Percentiles rank a stretch among this genome's conserved stretches.
These are phyloP conservation scores for Carabus problematicus DNA, from an alignment of 2,888 invertebrate species.

Conservation along the genomic window DNA sequence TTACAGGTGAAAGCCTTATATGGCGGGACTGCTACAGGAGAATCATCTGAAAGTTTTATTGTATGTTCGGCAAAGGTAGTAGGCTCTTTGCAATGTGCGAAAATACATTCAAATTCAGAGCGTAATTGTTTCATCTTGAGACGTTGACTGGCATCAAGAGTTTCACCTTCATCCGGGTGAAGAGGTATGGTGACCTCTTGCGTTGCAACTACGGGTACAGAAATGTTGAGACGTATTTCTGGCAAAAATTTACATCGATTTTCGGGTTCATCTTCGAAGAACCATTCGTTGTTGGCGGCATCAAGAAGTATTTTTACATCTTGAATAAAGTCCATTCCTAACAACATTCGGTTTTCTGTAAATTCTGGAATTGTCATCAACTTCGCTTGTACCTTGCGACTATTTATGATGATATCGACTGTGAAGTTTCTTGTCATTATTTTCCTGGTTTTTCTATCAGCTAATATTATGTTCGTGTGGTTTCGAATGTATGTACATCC, in stretches of 20 bases:
- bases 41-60: conserved; percentile 3
- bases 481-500: neutral
- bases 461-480: no score
- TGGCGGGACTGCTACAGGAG: no score
- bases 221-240: neutral
- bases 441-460: neutral
- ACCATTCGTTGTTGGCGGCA: neutral
- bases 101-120: conserved; percentile 8
- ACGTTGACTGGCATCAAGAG: neutral
- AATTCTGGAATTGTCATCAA: conserved; percentile 1
- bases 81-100: conserved; percentile 1
- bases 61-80: neutral
- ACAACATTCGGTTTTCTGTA: neutral
- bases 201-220: conserved; percentile 4
- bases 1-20: no score
- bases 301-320: conserved; percentile 3
- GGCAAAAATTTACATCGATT: neutral
- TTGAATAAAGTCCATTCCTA: conserved; percentile 11
- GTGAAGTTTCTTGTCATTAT: conserved; percentile 12
- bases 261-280: neutral
- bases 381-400: neutral
- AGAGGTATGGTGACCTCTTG: neutral
- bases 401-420: conserved; percentile 6
- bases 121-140: neutral
- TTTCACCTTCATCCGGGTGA: conserved; percentile 6